These are phyloP conservation scores for Pocillopora grandis DNA, from an alignment of 92 coral and sea anemone species.

Conservation along the genomic window DNA sequence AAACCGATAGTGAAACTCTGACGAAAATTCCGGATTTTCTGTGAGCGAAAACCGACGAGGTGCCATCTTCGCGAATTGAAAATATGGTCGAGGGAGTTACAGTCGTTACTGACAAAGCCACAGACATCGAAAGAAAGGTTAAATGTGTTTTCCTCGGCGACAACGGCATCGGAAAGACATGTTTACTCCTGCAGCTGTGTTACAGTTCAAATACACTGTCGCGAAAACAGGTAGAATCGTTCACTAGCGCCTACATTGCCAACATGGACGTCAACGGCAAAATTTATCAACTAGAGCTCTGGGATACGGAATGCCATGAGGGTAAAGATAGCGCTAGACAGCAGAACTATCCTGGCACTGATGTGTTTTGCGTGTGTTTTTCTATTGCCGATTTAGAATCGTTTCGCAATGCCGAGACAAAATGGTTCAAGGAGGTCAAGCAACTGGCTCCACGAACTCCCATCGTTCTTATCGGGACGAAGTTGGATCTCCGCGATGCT, in stretches of 20 bases:
- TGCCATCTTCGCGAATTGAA: not conserved
- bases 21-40: slow-evolving; percentile 26
- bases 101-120: slow-evolving; percentile 73
- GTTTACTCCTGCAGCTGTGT: slow-evolving; percentile 82
- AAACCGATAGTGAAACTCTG: slow-evolving; percentile 1
- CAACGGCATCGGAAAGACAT: slow-evolving; percentile 74
- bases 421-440: slow-evolving; percentile 72
- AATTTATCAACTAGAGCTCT: slow-evolving; percentile 76
- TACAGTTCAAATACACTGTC: slow-evolving; percentile 84
- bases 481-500: slow-evolving; percentile 77
- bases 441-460: slow-evolving; percentile 69
- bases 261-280: slow-evolving; percentile 84
- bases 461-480: slow-evolving; percentile 83
- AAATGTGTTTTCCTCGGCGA: slow-evolving; percentile 84
- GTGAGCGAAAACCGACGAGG: not conserved
- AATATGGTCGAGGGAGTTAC: slow-evolving; percentile 78
- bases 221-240: slow-evolving; percentile 74
- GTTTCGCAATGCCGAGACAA: slow-evolving; percentile 68
- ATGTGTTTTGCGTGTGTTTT: slow-evolving; percentile 80
- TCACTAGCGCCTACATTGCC: slow-evolving; percentile 72
- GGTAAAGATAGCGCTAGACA: slow-evolving; percentile 46
- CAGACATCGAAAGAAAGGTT: slow-evolving; percentile 69
- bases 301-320: slow-evolving; percentile 71
- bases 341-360: slow-evolving; percentile 60
- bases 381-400: slow-evolving; percentile 77